These are phyloP conservation scores for Hippolais icterina DNA, from an alignment of 2,113 vertebrate genomes.

Conservation along the genomic window DNA sequence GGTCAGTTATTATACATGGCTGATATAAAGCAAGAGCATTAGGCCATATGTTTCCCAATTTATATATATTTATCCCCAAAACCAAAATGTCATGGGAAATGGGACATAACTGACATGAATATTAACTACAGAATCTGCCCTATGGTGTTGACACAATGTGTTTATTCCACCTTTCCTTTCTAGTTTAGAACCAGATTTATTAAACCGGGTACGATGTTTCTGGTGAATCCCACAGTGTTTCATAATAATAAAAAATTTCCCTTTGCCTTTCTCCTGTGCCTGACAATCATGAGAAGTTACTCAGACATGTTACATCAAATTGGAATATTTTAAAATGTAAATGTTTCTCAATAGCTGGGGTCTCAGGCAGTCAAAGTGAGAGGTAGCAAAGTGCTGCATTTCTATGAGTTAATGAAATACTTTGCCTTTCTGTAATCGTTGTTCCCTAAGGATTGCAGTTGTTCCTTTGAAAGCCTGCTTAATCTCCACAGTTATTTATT, in stretches of 20 bases:
- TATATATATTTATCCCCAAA: not conserved
- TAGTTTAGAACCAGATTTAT: not conserved
- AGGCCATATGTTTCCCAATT: not conserved
- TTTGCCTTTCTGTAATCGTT: not conserved
- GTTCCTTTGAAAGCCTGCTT: constrained; percentile 1
- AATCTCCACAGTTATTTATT: constrained; percentile 19
- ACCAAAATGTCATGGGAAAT: not conserved
- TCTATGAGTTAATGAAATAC: not conserved
- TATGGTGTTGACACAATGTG: not conserved
- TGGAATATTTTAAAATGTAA: constrained; percentile 9
- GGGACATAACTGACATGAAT: not conserved
- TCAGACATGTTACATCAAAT: not conserved
- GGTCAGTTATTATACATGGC: not conserved
- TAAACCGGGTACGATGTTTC: not conserved
- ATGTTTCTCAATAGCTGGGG: not conserved
- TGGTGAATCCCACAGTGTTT: not conserved
- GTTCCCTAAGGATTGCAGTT: not conserved
- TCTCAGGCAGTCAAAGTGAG: not conserved
- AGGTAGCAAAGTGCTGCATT: not conserved
- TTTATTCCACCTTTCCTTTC: not conserved
- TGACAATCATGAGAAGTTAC: not conserved
- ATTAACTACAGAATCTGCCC: not conserved
- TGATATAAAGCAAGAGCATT: not conserved
- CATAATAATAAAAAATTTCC: not conserved
- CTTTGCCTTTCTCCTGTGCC: not conserved